Evolutionary conservation across 2,888 invertebrate species (phyloP).

Genomic region (Phymatocera aterrima): DNA sequence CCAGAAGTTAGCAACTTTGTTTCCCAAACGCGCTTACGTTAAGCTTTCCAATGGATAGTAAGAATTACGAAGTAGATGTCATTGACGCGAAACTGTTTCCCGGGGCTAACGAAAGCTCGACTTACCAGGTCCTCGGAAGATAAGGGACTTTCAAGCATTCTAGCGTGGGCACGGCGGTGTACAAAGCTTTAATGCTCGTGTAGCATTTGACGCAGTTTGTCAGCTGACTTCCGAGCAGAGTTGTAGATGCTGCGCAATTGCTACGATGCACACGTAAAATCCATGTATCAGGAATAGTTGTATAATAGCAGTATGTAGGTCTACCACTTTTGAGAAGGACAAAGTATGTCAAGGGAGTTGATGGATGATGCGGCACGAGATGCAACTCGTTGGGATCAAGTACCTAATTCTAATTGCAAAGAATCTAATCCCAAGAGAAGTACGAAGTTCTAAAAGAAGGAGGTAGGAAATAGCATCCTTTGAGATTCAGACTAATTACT

Average conservation of each 20-base stretch:
- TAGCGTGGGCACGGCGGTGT: neutral
- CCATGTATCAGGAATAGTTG: no score
- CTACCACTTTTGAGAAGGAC: no score
- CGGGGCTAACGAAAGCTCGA: neutral
- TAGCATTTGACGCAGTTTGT: neutral
- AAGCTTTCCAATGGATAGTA: neutral
- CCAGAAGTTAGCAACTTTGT: neutral
- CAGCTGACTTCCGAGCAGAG: neutral
- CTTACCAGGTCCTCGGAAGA: neutral
- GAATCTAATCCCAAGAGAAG: slow-evolving; percentile 3
- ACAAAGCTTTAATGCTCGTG: neutral
- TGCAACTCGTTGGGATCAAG: neutral
- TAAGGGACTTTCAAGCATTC: neutral
- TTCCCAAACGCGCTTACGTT: neutral
- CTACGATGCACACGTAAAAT: no score
- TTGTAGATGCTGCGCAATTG: no score
- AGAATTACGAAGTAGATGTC: neutral
- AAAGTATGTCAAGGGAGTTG: neutral
- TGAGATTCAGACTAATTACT: slow-evolving; percentile 10
- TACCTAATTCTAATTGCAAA: slow-evolving; percentile 4
- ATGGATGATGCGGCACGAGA: neutral
- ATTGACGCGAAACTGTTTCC: neutral
- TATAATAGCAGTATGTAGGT: no score
- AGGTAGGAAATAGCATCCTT: neutral
- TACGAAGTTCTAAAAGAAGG: neutral